Conservation (phyloP, 2,113 vertebrate species). For the Chaetorhynchus papuensis region DNA sequence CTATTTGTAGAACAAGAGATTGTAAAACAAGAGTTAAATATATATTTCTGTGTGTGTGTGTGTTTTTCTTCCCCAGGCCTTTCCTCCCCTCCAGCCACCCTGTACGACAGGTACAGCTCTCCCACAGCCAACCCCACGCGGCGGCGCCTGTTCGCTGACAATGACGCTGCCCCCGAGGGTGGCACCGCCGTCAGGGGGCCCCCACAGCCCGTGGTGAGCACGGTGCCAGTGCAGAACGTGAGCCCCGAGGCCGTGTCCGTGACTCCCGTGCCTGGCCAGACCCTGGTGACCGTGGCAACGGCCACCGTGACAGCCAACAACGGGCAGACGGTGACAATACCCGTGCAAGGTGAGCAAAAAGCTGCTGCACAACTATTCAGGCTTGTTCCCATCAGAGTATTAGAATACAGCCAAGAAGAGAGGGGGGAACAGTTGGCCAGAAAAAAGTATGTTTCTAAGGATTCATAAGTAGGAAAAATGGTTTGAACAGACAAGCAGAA, state of each 20-base stretch:
- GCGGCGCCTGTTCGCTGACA: slow-evolving; percentile 75
- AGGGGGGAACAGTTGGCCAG: fast-evolving
- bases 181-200: slow-evolving; percentile 44
- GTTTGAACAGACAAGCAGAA: not conserved
- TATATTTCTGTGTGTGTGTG: fast-evolving
- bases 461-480: not conserved
- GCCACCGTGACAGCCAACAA: slow-evolving; percentile 84
- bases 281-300: slow-evolving; percentile 86
- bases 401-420: not conserved
- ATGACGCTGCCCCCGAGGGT: slow-evolving; percentile 30
- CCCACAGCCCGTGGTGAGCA: slow-evolving; percentile 62
- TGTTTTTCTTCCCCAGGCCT: not conserved
- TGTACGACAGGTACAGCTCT: slow-evolving; percentile 85
- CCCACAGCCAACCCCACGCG: slow-evolving; percentile 74
- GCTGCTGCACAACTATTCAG: too few species aligned
- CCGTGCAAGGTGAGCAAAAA: slow-evolving; percentile 77
- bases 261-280: slow-evolving; percentile 82
- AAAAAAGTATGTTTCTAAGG: not conserved
- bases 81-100: slow-evolving; percentile 60
- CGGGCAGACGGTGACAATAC: slow-evolving; percentile 83
- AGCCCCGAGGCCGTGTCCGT: slow-evolving; percentile 69
- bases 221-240: slow-evolving; percentile 71
- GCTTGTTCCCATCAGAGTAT: not conserved
- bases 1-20: not conserved
- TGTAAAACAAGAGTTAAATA: not conserved